Base-by-base conservation (phyloP, 2,113 vertebrate genomes). In the Lota lota region DNA sequence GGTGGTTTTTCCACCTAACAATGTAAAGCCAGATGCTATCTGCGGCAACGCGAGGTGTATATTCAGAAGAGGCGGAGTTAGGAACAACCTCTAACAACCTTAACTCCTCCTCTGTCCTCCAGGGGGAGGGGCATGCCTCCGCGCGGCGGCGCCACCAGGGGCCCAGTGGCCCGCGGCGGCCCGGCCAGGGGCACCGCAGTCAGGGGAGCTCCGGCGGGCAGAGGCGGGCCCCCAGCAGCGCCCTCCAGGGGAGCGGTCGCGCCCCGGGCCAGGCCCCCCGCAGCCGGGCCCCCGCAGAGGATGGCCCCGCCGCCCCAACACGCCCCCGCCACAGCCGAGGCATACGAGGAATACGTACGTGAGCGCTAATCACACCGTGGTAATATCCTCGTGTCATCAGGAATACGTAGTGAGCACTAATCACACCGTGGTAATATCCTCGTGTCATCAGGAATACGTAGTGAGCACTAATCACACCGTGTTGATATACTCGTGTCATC, bases 301-400 rank as follows among this genome's bases (percentile, higher is more conserved):
- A 98, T 97, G 93, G 92, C 93, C 0, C 92, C 95, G 28, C 94
- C 94, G 56, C 81, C 86, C 59, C 88, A 84, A 21, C 89, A 89
- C 73, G 70, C 72, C 33, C 65, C 95, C 1, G 90, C 92, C 0
- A 91, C 92, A 2, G 92, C 94, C 22, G 95, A 97, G 57, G 85
- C 89, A 68, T 98, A 98, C 0, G 95, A 98, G 64, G 95, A 97
- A 85, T 98, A 98, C 69, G 97, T 97, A 88, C 93, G 96, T 85
- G 54, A 1, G 16, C 16, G 12, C n/a, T n/a, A n/a, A n/a, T n/a
- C n/a, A n/a, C n/a, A n/a, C n/a, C n/a, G n/a, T n/a, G n/a, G n/a
- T n/a, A n/a, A n/a, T n/a, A n/a, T n/a, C n/a, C n/a, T n/a, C n/a
- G n/a, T n/a, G n/a, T n/a, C n/a, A n/a, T n/a, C n/a, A n/a, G n/a